These are phyloP conservation scores for Bellardia bayeri DNA, from an alignment of 2,888 invertebrate genomes.

Conservation along the genomic window DNA sequence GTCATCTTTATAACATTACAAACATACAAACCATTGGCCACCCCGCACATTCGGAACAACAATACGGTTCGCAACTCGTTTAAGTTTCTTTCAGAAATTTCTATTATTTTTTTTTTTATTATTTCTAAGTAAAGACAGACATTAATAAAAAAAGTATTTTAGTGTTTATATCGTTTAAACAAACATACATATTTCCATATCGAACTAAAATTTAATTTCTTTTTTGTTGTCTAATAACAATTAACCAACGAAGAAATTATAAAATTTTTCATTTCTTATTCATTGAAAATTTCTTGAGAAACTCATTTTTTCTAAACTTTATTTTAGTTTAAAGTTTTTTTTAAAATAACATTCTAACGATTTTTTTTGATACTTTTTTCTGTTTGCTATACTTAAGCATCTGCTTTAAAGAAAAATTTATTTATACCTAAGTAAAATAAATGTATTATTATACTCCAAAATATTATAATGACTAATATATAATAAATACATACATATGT, in stretches of 20 bases:
- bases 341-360: slow-evolving; percentile 15
- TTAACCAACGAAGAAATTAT: not conserved
- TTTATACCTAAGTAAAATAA: slow-evolving; percentile 17
- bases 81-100: slow-evolving; percentile 25
- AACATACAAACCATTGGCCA: slow-evolving; percentile 23
- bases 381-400: not conserved
- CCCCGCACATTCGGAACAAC: not conserved
- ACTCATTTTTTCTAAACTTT: slow-evolving; percentile 20
- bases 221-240: not conserved
- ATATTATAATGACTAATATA: slow-evolving; percentile 45
- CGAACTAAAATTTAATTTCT: not conserved
- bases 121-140: slow-evolving; percentile 24
- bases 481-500: not conserved
- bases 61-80: not conserved
- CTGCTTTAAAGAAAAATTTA: slow-evolving; percentile 12
- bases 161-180: slow-evolving; percentile 14
- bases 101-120: slow-evolving; percentile 45
- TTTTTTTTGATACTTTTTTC: slow-evolving; percentile 5
- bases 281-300: not conserved
- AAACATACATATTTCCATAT: not conserved
- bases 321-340: slow-evolving; percentile 19
- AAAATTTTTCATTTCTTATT: not conserved
- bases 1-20: not conserved
- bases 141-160: not conserved
- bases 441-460: slow-evolving; percentile 45